phyloP scores from a whole-genome alignment of 2,888 invertebrate species.

The Agriopis aurantiaria region DNA sequence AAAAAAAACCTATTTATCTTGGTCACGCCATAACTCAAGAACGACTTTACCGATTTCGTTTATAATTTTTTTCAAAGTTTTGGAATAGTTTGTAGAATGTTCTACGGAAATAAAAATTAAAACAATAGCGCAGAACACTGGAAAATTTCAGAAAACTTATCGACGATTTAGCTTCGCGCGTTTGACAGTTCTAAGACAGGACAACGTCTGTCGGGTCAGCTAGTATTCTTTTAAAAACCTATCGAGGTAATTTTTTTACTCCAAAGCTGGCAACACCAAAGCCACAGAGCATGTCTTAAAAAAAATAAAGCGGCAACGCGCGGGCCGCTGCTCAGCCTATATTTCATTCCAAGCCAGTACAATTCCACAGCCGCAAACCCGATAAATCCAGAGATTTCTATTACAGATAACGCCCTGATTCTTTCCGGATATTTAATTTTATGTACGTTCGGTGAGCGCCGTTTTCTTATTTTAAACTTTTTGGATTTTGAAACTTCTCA shows the following conservation, averaged over 20 bases:
- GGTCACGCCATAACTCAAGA: too few relatives aligned
- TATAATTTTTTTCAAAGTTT: too few relatives aligned
- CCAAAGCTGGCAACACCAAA: slow-evolving; percentile 46
- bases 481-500: slow-evolving; percentile 49
- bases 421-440: slow-evolving; percentile 84
- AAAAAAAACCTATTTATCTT: too few relatives aligned
- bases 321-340: slow-evolving; percentile 68
- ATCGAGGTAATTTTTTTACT: neutral
- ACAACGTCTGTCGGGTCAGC: too few relatives aligned
- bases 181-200: too few relatives aligned
- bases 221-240: too few relatives aligned
- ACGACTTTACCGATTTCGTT: too few relatives aligned
- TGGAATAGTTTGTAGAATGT: too few relatives aligned
- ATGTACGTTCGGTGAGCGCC: slow-evolving; percentile 63
- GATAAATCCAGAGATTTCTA: slow-evolving; percentile 84
- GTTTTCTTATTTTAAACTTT: slow-evolving; percentile 66
- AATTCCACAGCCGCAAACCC: slow-evolving; percentile 70
- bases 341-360: slow-evolving; percentile 75
- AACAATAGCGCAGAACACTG: too few relatives aligned
- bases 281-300: slow-evolving; percentile 61
- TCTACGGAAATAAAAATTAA: too few relatives aligned
- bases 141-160: too few relatives aligned
- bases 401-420: slow-evolving; percentile 82
- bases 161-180: too few relatives aligned
- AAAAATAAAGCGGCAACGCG: slow-evolving; percentile 56